These are phyloP conservation scores for Pocillopora meandrina DNA, from an alignment of 92 coral and sea anemone genomes.

Conservation along the genomic window DNA sequence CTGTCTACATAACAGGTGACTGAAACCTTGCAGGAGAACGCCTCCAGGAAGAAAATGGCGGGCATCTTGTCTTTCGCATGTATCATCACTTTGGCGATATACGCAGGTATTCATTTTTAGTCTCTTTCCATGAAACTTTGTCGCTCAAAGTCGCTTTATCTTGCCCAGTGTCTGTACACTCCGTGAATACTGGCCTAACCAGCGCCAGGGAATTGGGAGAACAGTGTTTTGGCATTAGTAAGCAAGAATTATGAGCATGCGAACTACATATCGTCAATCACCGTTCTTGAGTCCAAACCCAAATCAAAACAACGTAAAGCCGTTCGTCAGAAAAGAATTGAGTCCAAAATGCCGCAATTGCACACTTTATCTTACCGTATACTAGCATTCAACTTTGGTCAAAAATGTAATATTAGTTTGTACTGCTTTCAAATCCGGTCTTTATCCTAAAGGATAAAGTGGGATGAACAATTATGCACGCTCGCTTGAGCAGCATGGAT, in stretches of 20 bases:
- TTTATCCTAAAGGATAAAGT: not conserved
- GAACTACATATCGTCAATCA: not conserved
- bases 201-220: constrained; percentile 22
- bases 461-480: not conserved
- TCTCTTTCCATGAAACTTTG: not conserved
- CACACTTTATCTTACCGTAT: no score
- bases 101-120: constrained; percentile 24
- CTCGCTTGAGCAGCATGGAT: not conserved
- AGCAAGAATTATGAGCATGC: constrained; percentile 4
- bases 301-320: not conserved
- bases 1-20: constrained; percentile 59
- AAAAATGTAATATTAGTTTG: not conserved
- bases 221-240: not conserved
- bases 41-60: constrained; percentile 47
- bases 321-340: not conserved
- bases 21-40: constrained; percentile 18
- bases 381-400: not conserved
- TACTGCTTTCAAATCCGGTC: not conserved
- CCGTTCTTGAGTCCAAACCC: not conserved
- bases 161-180: constrained; percentile 14
- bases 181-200: constrained; percentile 17
- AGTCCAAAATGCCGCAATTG: not conserved
- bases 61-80: constrained; percentile 25
- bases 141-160: not conserved
- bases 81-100: constrained; percentile 7